A percentile compares a stretch with the other conserved stretches of the same genome.
phyloP scores from a whole-genome alignment of 2,113 vertebrate genomes.

The Indri indri region DNA sequence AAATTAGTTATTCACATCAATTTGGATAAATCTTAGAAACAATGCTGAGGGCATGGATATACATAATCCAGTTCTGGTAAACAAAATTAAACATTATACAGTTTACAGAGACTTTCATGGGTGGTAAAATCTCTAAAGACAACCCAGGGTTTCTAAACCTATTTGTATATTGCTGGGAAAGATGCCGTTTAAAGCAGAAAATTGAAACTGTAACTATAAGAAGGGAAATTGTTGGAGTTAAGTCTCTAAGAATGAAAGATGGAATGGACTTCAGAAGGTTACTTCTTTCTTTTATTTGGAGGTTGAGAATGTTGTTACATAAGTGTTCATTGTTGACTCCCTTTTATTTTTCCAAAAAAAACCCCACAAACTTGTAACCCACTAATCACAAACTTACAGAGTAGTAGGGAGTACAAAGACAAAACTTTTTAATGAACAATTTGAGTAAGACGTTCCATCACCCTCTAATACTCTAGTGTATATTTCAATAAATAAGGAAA shows the following conservation, averaged over 20 bases:
- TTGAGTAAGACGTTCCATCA: not conserved
- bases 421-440: not conserved
- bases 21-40: not conserved
- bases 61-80: not conserved
- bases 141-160: not conserved
- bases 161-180: not conserved
- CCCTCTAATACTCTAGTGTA: not conserved
- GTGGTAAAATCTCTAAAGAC: not conserved
- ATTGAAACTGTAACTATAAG: not conserved
- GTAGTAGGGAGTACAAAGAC: not conserved
- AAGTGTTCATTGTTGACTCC: not conserved
- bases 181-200: not conserved
- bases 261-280: not conserved
- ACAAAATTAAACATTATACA: not conserved
- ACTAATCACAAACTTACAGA: not conserved
- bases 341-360: not conserved
- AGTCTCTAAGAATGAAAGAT: not conserved
- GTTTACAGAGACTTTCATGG: not conserved
- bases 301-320: not conserved
- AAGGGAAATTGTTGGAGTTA: not conserved
- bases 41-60: not conserved
- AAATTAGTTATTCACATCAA: not conserved
- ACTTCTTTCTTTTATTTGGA: not conserved
- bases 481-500: not conserved
- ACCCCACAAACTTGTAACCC: not conserved